phyloP scores from a whole-genome alignment of 2,797 vertebrate species.

The Atherinosoma microstoma region DNA sequence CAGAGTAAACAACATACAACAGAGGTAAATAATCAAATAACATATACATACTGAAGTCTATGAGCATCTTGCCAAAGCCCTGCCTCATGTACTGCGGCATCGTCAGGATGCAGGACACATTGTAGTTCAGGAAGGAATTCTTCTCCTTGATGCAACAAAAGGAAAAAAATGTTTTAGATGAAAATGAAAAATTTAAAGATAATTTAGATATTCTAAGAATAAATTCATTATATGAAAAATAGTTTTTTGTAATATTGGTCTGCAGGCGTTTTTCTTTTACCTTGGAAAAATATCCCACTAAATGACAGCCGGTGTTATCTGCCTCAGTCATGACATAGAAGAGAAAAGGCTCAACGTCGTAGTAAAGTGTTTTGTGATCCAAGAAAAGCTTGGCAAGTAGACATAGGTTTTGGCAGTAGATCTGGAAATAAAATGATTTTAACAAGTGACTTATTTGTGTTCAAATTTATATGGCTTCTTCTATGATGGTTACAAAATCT shows the following conservation, averaged over 20 bases:
- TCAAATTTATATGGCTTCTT: background rate
- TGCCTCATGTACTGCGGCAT: conserved; percentile 98
- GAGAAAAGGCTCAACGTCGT: conserved; percentile 97
- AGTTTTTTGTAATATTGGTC: background rate
- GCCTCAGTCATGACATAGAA: conserved; percentile 99
- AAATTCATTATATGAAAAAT: background rate
- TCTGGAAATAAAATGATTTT: conserved; percentile 77
- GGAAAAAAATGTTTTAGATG: conserved; percentile 9
- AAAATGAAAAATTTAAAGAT: background rate
- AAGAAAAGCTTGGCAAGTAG: conserved; percentile 98
- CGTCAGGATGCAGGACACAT: conserved; percentile 96
- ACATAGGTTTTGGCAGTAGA: conserved; percentile 99
- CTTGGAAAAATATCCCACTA: conserved; percentile 99
- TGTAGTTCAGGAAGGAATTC: conserved; percentile 98
- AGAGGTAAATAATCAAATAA: background rate
- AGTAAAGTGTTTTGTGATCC: conserved; percentile 99
- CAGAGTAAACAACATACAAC: background rate
- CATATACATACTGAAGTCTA: conserved; percentile 93
- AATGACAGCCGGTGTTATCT: conserved; percentile 98
- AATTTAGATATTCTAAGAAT: no score
- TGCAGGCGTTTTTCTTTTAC: conserved; percentile 64
- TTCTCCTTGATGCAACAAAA: conserved; percentile 86
- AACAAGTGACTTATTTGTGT: background rate
- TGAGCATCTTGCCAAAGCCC: conserved; percentile 98
- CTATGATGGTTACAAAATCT: background rate